phyloP scores from a whole-genome alignment of 30 jellyfish, hydroid and myxozoan species.

The Hydra vulgaris region DNA sequence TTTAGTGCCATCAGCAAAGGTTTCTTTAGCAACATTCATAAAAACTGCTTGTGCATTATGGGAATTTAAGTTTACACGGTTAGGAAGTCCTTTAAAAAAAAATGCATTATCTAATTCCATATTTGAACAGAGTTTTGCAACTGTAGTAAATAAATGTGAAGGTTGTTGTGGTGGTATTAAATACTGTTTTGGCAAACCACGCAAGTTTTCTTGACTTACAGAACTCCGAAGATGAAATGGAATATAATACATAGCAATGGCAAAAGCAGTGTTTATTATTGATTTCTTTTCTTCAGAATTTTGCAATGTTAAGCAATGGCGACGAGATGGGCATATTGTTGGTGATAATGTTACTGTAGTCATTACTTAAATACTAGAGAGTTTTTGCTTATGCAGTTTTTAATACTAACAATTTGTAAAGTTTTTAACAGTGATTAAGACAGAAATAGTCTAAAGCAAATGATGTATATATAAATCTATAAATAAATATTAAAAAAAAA shows the following conservation, averaged over 20 bases:
- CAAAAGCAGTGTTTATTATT: conserved; percentile 19
- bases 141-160: conserved; percentile 20
- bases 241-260: conserved; percentile 40
- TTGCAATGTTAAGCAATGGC: background rate
- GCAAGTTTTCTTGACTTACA: conserved; percentile 42
- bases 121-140: conserved; percentile 51
- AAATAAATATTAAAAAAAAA: too few species aligned
- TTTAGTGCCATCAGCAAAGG: conserved; percentile 34
- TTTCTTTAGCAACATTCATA: conserved; percentile 36
- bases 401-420: too few species aligned
- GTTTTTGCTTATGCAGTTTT: background rate
- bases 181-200: conserved; percentile 58
- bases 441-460: too few species aligned
- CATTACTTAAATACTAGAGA: background rate
- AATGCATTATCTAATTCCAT: conserved; percentile 33
- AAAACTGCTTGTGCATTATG: conserved; percentile 34
- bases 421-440: background rate
- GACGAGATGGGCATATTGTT: conserved; percentile 1
- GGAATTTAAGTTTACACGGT: conserved; percentile 13
- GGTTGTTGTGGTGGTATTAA: conserved; percentile 58
- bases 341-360: conserved; percentile 27
- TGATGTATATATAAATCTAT: too few species aligned
- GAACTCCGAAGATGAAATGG: conserved; percentile 44
- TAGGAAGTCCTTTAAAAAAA: conserved; percentile 45
- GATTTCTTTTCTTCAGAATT: background rate